Conservation (phyloP, 2,888 invertebrate genomes). For the Netelia inedita region DNA sequence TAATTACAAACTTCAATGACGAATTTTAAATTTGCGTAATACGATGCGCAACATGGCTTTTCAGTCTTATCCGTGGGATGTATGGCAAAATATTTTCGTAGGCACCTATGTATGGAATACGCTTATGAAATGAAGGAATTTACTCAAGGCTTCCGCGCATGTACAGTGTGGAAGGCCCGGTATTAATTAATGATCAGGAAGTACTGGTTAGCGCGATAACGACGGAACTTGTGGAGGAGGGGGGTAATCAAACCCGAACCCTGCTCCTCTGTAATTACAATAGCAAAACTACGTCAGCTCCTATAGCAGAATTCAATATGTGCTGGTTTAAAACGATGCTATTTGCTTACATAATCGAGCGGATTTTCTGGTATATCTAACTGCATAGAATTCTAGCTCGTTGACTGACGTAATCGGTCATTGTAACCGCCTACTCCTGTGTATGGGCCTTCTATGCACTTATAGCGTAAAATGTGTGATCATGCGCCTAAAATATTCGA, state of each 20-base stretch:
- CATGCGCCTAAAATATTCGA: neutral
- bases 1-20: no score
- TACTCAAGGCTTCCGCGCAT: neutral
- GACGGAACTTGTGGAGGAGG: constrained; percentile 39
- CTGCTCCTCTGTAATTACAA: constrained; percentile 64
- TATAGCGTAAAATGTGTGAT: neutral
- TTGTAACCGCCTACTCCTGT: neutral
- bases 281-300: constrained; percentile 57
- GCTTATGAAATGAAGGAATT: neutral
- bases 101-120: neutral
- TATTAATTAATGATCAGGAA: constrained; percentile 42
- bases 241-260: constrained; percentile 40
- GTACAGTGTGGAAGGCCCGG: neutral
- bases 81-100: neutral
- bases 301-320: constrained; percentile 74
- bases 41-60: neutral
- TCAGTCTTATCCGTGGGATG: neutral
- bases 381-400: neutral
- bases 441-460: neutral
- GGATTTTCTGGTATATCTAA: constrained; percentile 64
- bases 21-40: no score
- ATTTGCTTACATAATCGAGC: constrained; percentile 76
- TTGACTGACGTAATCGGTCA: neutral
- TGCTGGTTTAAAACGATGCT: constrained; percentile 76
- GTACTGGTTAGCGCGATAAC: constrained; percentile 48